Base-by-base conservation (phyloP, 2,113 vertebrate species). In the Cyphomyrus discorhynchus region DNA sequence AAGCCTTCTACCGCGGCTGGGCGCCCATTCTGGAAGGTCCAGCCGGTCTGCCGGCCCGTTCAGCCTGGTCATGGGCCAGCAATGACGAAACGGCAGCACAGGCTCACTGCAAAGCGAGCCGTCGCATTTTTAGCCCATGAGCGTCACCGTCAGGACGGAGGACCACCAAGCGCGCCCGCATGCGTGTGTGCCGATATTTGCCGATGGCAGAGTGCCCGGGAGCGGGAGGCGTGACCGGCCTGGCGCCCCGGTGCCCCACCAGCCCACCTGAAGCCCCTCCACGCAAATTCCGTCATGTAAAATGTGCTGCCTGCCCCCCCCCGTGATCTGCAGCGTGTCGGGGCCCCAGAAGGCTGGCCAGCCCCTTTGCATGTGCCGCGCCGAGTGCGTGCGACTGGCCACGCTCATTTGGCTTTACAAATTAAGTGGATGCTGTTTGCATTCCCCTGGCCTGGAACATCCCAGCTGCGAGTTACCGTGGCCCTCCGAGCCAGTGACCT, bases 361-460 rank as follows among this genome's bases (percentile, higher is more conserved):
- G n/a, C 24, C n/a, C 27, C 15, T 82, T 39, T 13, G 88, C 88
- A 82, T 82, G 70, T 7, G 47, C 47, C 13, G 53, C 21, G 13
- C 53, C 11, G 88, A 24, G 35, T 70, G 46, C 17, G 46, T 87
- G 89, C 35, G 27, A 27, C 58, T 5, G 53, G 39, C 56, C 49
- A 66, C 24, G 86, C 88, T 93, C 70, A 91, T 93, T 92, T 92
- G 91, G 89, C 90, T 92, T 91, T 90, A 88, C 91, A 92, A 91
- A 92, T 90, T 52, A 89, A 88, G 90, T 86, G 86, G 88, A 88
- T 85, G 80, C 88, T 92, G 92, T 93, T 93, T 93, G 92, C 91
- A 91, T 93, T 92, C 90, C 89, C 86, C 15, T 17, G 50, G 42
- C 82, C 66, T 86, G 46, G 89, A 88, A 87, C 86, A 27, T 89